Evolutionary conservation across 2,888 invertebrate genomes (phyloP).

Genomic region (Ichneumon xanthorius): DNA sequence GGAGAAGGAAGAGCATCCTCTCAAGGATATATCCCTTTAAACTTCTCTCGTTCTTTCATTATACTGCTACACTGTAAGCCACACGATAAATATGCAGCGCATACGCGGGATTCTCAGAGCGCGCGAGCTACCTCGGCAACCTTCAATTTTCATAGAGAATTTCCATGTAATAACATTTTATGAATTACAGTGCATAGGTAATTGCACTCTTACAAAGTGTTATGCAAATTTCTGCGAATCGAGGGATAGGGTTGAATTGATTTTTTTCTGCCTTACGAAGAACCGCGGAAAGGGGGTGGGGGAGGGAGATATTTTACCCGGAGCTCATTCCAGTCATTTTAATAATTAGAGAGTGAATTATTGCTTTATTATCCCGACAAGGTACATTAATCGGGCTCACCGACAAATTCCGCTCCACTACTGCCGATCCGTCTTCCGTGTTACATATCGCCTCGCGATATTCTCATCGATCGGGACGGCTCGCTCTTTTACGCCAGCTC

Average conservation of each 20-base stretch:
- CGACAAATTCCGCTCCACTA: conserved; percentile 2
- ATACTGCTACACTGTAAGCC: conserved; percentile 16
- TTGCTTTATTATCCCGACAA: conserved; percentile 48
- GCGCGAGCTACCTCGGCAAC: neutral
- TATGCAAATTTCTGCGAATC: conserved; percentile 39
- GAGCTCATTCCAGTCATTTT: conserved; percentile 12
- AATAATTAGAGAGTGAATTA: conserved; percentile 36
- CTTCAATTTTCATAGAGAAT: conserved; percentile 18
- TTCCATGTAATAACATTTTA: conserved; percentile 20
- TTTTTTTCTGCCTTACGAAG: neutral
- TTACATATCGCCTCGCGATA: conserved; percentile 31
- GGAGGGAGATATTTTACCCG: neutral
- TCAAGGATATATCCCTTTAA: conserved; percentile 27
- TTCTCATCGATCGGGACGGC: conserved; percentile 49
- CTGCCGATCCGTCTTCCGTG: conserved; percentile 32
- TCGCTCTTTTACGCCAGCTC: conserved; percentile 4
- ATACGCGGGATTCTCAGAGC: neutral
- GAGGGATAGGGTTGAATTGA: conserved; percentile 21
- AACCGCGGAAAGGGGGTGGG: neutral
- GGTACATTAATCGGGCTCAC: conserved; percentile 41
- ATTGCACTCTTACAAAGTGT: conserved; percentile 27
- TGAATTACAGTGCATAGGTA: conserved; percentile 11
- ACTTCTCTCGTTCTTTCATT: conserved; percentile 28
- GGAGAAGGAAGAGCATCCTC: conserved; percentile 16
- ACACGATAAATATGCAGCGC: neutral